A percentile compares a stretch with the other conserved stretches of the same genome.
Conservation (phyloP, 2,797 vertebrate genomes). For the Tadarida brasiliensis region DNA sequence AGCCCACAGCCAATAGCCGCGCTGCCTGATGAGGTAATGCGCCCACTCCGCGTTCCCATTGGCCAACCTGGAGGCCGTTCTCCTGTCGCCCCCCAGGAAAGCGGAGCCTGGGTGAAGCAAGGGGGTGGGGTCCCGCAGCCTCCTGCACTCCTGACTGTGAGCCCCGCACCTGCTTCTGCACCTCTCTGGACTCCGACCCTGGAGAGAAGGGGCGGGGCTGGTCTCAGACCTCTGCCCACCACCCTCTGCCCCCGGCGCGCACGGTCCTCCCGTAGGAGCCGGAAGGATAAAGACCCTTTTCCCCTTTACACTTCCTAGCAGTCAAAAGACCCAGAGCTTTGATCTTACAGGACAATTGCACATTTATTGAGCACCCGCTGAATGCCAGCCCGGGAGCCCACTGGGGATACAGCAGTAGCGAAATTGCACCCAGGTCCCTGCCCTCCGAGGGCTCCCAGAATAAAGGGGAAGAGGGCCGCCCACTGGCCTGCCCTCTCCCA, state of each 20-base stretch:
- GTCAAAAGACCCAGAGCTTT: neutral
- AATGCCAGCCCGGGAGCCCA: neutral
- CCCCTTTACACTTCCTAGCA: neutral
- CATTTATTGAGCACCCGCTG: neutral
- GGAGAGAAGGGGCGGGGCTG: neutral
- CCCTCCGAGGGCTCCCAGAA: neutral
- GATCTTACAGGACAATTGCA: neutral
- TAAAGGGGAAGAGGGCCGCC: neutral
- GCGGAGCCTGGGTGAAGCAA: accelerated
- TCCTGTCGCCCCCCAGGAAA: neutral
- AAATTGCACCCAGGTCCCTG: neutral
- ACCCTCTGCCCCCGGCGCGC: too few species aligned
- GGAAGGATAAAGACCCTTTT: neutral
- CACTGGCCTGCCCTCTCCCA: neutral
- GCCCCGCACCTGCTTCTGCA: neutral
- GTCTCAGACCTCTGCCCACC: neutral
- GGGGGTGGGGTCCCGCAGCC: neutral
- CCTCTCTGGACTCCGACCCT: neutral
- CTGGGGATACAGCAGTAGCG: neutral
- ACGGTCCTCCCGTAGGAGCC: neutral
- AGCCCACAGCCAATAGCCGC: constrained; percentile 59
- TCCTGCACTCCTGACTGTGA: neutral
- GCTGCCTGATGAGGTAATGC: constrained; percentile 75
- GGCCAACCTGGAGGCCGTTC: neutral
- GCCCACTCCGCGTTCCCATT: constrained; percentile 17